Evolutionary conservation across 2,113 vertebrate species (phyloP), one percentile per base, ranked within the genome.

Genomic region (Castor canadensis): DNA sequence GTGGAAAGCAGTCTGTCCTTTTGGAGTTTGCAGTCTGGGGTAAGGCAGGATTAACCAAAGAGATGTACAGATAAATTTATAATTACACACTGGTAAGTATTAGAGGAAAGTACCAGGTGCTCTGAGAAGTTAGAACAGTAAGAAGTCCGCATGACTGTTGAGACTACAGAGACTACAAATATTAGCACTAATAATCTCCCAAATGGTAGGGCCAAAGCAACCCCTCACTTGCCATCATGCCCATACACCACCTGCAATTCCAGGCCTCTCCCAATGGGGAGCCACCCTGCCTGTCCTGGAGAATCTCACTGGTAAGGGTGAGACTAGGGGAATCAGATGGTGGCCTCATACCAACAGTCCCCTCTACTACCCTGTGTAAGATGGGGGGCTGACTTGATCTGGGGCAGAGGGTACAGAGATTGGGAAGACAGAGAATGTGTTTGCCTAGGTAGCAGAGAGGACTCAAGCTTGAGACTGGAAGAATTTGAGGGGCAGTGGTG

Each of bases 171-270:
- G 40, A 72, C 32, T 87, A 66, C 75, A 83, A 47, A 43, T 79
- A 91, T 56, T 62, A 38, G 62, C 87, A 62, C 47, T 60, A 76
- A 92, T 72, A 83, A 93, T 72, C 71, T 60, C 66, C 85, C 60
- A 38, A 86, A 89, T 4, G 22, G 16, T 20, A 60, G 24, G n/a
- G 16, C 54, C 17, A 9, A 82, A 75, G 49, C n/a, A 58, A 11
- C 19, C 62, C 56, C 28, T 88, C 52, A 32, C 24, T 60, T 43
- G 43, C 71, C 47, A 4, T 69, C 69, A 19, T 40, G 32, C 47
- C 89, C 72, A 71, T 54, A 62, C 1, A 32, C n/a, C 49, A 58
- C 64, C 67, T 83, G 67, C 35, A 62, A 6, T 32, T 58, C 66
- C 15, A 60, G 52, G 56, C 45, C n/a, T 81, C 22, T 28, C n/a